Evolutionary conservation across 2,113 vertebrate species (phyloP).

Genomic region (Paratilapia polleni): DNA sequence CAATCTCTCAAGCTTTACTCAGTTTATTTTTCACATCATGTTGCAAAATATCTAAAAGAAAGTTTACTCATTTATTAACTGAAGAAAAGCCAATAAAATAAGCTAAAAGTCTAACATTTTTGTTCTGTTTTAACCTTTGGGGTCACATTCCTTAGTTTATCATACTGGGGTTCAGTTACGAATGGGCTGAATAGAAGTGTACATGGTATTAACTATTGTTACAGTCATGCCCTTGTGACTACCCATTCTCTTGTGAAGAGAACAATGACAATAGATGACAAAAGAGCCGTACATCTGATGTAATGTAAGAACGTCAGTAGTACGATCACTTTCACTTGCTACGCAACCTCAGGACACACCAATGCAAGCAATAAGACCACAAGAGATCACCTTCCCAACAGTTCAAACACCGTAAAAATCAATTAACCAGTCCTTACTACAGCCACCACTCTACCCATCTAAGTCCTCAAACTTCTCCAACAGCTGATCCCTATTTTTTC

Average conservation of each 20-base stretch:
- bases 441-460: conserved; percentile 8
- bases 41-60: conserved; percentile 17
- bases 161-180: conserved; percentile 17
- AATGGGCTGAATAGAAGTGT: conserved; percentile 4
- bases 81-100: background rate
- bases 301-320: conserved; percentile 33
- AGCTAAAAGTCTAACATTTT: background rate
- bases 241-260: conserved; percentile 7
- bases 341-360: background rate
- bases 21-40: conserved; percentile 11
- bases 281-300: conserved; percentile 56
- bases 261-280: conserved; percentile 56
- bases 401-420: background rate
- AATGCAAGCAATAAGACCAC: too few species aligned
- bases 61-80: background rate
- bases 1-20: too few species aligned
- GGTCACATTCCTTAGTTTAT: conserved; percentile 38
- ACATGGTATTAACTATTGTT: conserved; percentile 52
- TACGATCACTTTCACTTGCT: conserved; percentile 48
- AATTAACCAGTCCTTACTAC: conserved; percentile 22
- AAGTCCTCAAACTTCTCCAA: background rate
- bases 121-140: conserved; percentile 33
- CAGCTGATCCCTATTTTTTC: background rate
- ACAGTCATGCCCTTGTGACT: conserved; percentile 36
- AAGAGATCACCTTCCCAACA: background rate